Conservation (phyloP, 1,140 invertebrate genomes). For the Potamilus streckersoni region DNA sequence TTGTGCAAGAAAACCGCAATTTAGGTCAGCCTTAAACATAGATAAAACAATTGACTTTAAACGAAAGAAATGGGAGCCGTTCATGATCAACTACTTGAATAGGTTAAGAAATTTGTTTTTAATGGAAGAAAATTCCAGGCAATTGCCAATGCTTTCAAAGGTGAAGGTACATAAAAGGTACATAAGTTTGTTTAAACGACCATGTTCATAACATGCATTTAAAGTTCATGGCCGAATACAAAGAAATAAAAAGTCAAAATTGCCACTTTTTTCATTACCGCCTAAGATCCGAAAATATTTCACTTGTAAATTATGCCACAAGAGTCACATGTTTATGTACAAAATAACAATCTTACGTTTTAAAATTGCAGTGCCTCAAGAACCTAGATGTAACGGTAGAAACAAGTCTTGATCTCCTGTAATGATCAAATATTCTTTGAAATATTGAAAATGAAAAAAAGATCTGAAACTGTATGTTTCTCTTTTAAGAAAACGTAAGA, state of each 20-base stretch:
- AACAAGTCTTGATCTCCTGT: constrained; percentile 3
- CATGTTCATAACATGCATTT: background rate
- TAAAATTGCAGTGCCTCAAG: background rate
- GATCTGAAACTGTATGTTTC: too few relatives aligned
- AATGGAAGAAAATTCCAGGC: background rate
- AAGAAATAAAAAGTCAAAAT: background rate
- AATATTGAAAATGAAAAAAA: too few relatives aligned
- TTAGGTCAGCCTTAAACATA: background rate
- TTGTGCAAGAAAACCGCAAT: background rate
- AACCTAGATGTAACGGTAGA: background rate
- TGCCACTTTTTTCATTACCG: background rate
- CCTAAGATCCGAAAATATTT: background rate
- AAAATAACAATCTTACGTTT: background rate
- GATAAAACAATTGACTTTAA: background rate
- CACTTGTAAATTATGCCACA: background rate
- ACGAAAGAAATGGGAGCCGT: background rate
- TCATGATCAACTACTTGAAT: background rate
- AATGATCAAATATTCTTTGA: too few relatives aligned
- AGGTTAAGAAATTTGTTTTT: background rate
- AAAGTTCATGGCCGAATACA: background rate
- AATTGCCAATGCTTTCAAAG: background rate
- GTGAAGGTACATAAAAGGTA: background rate
- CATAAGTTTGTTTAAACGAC: background rate
- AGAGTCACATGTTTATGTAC: constrained; percentile 4
- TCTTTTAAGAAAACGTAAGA: too few relatives aligned